These are phyloP conservation scores for Polypterus bichir DNA, from an alignment of 2,113 vertebrate genomes.

Conservation along the genomic window DNA sequence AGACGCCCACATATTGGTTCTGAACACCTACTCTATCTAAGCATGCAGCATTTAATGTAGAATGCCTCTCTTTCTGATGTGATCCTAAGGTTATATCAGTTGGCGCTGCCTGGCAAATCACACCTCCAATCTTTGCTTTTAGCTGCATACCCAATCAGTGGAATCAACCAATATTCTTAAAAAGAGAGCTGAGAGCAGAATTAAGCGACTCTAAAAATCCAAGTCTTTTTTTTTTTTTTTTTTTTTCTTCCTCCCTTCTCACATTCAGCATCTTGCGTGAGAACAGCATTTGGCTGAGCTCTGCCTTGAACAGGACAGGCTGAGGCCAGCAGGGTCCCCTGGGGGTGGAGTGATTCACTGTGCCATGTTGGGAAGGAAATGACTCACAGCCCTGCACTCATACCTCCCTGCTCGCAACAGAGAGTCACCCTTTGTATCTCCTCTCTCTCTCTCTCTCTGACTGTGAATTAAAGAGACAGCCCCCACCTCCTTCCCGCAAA, in stretches of 20 bases:
- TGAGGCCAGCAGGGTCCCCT: not conserved
- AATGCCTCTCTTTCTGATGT: no score
- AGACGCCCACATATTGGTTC: no score
- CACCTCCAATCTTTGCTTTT: no score
- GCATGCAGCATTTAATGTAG: no score
- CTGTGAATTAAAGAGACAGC: not conserved
- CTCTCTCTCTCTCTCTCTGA: constrained; percentile 59
- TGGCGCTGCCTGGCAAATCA: no score
- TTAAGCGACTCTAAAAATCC: no score
- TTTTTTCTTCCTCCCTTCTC: not conserved
- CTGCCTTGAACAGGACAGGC: not conserved
- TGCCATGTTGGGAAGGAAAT: constrained; percentile 98
- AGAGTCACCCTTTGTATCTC: constrained; percentile 69
- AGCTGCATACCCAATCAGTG: no score
- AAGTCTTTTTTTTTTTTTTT: no score
- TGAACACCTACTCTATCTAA: no score
- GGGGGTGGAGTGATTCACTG: constrained; percentile 75
- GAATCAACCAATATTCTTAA: no score
- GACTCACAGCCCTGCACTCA: constrained; percentile 81
- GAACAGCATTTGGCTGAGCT: not conserved
- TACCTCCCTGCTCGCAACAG: constrained; percentile 63
- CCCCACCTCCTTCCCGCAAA: constrained; percentile 12
- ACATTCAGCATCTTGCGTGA: constrained; percentile 17
- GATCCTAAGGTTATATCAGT: no score
- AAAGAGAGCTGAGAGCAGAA: no score